These are phyloP conservation scores for Ruditapes philippinarum DNA, from an alignment of 1,140 invertebrate species.

Conservation along the genomic window DNA sequence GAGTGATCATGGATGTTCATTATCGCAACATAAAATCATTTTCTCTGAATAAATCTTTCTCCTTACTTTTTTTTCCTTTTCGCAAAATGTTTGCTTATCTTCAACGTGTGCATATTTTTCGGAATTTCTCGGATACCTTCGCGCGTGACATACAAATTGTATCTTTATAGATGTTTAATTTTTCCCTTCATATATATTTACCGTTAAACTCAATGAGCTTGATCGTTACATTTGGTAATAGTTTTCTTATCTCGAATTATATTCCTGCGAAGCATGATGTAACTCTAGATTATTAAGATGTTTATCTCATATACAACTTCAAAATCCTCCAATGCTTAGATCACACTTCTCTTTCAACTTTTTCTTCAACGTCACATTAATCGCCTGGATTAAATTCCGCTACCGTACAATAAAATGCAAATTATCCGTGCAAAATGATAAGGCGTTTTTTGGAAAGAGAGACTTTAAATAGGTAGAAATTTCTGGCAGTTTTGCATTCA, in stretches of 20 bases:
- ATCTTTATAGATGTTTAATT: neutral
- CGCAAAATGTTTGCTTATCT: neutral
- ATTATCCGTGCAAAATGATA: neutral
- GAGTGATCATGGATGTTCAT: neutral
- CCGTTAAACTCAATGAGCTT: neutral
- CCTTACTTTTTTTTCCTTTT: neutral
- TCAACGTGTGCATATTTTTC: neutral
- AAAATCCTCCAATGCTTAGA: neutral
- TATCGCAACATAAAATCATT: neutral
- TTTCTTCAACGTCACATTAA: neutral
- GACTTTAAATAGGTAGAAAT: neutral
- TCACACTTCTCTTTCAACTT: neutral
- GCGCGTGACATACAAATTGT: neutral
- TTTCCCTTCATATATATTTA: neutral
- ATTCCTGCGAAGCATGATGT: conserved; percentile 25
- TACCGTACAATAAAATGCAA: neutral
- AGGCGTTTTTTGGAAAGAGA: neutral
- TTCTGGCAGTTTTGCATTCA: no score
- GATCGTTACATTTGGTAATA: conserved; percentile 1
- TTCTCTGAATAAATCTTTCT: neutral
- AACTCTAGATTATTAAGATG: conserved; percentile 10
- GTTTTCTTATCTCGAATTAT: conserved; percentile 43
- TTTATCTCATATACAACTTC: conserved; percentile 43
- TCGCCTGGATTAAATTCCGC: neutral
- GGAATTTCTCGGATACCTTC: neutral